Evolutionary conservation across 2,888 invertebrate species (phyloP).

Genomic region (Pinctada fucata): DNA sequence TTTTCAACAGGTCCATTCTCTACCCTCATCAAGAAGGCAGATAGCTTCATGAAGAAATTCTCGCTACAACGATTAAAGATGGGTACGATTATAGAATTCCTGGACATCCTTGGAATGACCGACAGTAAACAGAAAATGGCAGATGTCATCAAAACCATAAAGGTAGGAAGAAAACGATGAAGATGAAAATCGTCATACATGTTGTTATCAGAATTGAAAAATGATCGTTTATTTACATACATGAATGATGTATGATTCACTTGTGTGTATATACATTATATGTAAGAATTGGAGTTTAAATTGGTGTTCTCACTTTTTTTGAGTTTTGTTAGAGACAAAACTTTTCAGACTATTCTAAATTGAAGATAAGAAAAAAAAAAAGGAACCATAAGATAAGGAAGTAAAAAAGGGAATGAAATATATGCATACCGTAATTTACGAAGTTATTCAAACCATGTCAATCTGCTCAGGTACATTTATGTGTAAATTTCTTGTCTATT

Average conservation of each 20-base stretch:
- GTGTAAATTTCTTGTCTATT: neutral
- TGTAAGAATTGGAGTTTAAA: too few relatives aligned
- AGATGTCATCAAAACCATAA: conserved; percentile 53
- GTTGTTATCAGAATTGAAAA: neutral
- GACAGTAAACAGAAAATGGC: conserved; percentile 56
- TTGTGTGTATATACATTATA: too few relatives aligned
- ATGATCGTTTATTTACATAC: too few relatives aligned
- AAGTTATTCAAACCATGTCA: too few relatives aligned
- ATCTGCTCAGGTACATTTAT: neutral
- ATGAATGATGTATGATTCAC: too few relatives aligned
- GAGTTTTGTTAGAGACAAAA: too few relatives aligned
- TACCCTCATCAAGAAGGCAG: conserved; percentile 29
- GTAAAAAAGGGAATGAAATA: too few relatives aligned
- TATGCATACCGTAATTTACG: too few relatives aligned
- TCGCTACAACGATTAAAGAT: conserved; percentile 57
- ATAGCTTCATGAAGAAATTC: conserved; percentile 57
- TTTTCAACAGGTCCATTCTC: conserved; percentile 23
- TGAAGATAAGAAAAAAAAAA: too few relatives aligned
- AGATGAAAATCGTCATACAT: neutral
- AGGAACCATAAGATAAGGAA: too few relatives aligned
- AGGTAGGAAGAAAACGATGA: conserved; percentile 41
- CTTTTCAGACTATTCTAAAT: too few relatives aligned
- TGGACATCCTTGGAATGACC: conserved; percentile 52
- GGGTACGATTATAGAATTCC: conserved; percentile 55
- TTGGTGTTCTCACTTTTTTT: too few relatives aligned